phyloP scores from a whole-genome alignment of 2,797 vertebrate genomes.

The Sylvia borin region DNA sequence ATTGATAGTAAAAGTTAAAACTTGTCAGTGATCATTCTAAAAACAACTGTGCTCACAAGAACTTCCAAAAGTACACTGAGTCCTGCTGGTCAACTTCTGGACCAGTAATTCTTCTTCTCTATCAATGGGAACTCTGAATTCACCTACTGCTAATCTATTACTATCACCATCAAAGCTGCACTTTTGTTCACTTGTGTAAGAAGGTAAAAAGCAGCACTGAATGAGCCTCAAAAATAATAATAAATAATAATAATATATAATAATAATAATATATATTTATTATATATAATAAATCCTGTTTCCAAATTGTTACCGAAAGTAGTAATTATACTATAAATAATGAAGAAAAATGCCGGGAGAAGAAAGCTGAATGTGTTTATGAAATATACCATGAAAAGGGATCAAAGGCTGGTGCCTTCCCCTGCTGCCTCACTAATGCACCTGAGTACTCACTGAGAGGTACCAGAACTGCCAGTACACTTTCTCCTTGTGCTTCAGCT shows the following conservation, averaged over 20 bases:
- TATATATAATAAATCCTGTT: background rate
- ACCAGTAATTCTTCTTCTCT: background rate
- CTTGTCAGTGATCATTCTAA: background rate
- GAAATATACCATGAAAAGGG: background rate
- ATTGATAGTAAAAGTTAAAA: background rate
- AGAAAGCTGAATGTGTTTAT: background rate
- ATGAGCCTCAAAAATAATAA: background rate
- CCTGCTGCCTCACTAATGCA: background rate
- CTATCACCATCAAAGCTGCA: background rate
- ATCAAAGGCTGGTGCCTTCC: background rate
- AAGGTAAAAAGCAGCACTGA: background rate
- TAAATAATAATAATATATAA: too few species aligned
- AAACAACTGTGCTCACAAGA: background rate
- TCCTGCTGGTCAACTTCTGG: background rate
- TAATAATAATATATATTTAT: too few species aligned
- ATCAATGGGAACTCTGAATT: background rate
- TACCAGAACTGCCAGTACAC: background rate
- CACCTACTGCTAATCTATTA: background rate
- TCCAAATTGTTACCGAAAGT: background rate
- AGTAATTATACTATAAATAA: background rate
- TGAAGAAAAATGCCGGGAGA: background rate
- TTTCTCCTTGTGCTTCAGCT: background rate
- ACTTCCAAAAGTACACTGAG: background rate
- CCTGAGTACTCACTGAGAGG: background rate
- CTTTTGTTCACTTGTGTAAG: background rate